Evolutionary conservation across 1,140 invertebrate species (phyloP).

Genomic region (Pararge aegeria): DNA sequence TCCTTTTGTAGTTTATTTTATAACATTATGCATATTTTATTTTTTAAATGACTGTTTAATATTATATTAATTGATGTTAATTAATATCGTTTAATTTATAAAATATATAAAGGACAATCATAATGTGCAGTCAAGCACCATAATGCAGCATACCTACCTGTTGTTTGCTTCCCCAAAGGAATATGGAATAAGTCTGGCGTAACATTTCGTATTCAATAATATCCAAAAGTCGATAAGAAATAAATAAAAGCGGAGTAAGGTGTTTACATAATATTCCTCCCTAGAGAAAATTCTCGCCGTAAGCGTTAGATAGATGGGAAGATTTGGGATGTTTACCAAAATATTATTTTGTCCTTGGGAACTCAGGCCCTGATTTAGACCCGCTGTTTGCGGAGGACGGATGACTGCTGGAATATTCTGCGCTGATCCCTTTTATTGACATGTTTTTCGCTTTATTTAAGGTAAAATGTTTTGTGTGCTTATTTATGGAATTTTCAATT

Average conservation of each 20-base stretch:
- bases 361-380: slow-evolving; percentile 6
- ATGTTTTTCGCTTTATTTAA: not conserved
- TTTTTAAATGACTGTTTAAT: too few relatives aligned
- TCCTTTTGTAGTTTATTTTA: too few relatives aligned
- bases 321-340: slow-evolving; percentile 8
- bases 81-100: too few relatives aligned
- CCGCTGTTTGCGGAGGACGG: slow-evolving; percentile 1
- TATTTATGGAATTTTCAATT: too few relatives aligned
- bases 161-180: too few relatives aligned
- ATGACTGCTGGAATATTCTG: not conserved
- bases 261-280: not conserved
- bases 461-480: not conserved
- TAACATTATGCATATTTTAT: too few relatives aligned
- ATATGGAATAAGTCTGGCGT: too few relatives aligned
- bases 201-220: not conserved
- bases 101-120: too few relatives aligned
- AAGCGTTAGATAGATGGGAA: slow-evolving; percentile 1
- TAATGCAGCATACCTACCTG: too few relatives aligned
- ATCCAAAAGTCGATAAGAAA: not conserved
- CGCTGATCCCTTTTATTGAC: slow-evolving; percentile 8
- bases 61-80: too few relatives aligned
- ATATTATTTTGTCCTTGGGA: slow-evolving; percentile 5
- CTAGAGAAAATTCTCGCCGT: not conserved
- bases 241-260: not conserved
- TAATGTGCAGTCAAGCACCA: too few relatives aligned